These are phyloP conservation scores for Lumbricus terrestris DNA, from an alignment of 2,888 invertebrate genomes.

Conservation along the genomic window DNA sequence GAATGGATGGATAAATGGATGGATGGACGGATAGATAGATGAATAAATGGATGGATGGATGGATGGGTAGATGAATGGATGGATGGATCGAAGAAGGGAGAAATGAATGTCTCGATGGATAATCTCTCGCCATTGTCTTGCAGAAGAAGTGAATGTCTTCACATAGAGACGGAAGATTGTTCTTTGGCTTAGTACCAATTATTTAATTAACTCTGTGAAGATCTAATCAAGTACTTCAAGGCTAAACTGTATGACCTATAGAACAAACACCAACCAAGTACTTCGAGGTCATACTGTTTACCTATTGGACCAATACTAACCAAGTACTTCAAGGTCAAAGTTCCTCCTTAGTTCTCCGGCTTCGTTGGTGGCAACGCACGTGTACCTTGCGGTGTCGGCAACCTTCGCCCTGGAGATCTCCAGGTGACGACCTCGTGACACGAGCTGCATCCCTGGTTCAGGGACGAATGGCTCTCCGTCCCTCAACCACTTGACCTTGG, in stretches of 20 bases:
- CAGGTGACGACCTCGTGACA: constrained; percentile 43
- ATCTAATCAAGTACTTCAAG: no score
- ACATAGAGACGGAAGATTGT: not conserved
- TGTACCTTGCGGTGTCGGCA: constrained; percentile 58
- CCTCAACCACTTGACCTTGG: constrained; percentile 48
- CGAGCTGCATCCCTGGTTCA: constrained; percentile 22
- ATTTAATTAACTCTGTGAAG: no score
- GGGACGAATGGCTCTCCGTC: constrained; percentile 30
- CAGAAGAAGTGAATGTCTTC: no score
- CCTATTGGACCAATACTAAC: constrained; percentile 37
- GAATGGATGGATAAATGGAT: no score
- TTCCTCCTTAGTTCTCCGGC: constrained; percentile 59
- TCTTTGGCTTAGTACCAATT: constrained; percentile 17
- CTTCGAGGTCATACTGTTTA: not conserved
- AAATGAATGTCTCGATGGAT: no score
- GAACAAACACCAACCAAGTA: not conserved
- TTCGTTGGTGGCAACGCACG: constrained; percentile 62
- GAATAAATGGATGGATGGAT: no score
- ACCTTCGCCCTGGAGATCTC: constrained; percentile 47
- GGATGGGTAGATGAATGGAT: no score
- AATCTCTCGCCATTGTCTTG: no score
- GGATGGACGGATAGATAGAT: no score
- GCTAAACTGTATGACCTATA: not conserved
- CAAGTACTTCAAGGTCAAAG: constrained; percentile 54
- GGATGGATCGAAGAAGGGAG: no score